Evolutionary conservation across 2,888 invertebrate genomes (phyloP), one percentile per base, ranked within the genome.

Genomic region (Drosophila paracracens): DNA sequence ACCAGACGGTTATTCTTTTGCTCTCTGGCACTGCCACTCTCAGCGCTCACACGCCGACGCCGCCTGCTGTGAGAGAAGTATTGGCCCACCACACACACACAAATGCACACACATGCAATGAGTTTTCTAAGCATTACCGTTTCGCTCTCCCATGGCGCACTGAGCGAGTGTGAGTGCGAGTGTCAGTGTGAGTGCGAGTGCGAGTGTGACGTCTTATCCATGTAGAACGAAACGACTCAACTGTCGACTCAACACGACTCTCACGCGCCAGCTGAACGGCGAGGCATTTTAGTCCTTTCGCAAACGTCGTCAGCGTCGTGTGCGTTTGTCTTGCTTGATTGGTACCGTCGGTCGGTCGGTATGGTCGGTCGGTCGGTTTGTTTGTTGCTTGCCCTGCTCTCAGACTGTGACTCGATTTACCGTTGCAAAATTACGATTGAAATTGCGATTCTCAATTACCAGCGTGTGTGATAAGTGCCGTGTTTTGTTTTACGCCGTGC

Each of bases 251-350:
- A 79, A 76, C 68, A 33, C 21, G 21, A 43, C 43, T 83, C 76
- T 76, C 76, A 57, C 68, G 70, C 81, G 74, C 68, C 71, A 70
- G 70, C 61, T 80, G 70, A 74, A 70, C 71, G 43, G 76, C 73
- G 64, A 78, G 57, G 79, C 83, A 82, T 87, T 84, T 91, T 88
- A 91, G 92, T 91, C 91, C 91, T 92, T 91, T 91, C 85, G 85
- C 89, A 91, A 89, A 89, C 92, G 91, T 91, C 90, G 91, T 80
- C 88, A 85, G 86, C 79, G 88, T 85, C 86, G 83, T 85, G 82
- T 84, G 79, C 79, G 82, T 82, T 74, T 82, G 75, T 85, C 82
- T 82, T 86, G 88, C 89, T 90, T 91, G 83, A 84, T 88, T 84
- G 57, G 40, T 56, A 38, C 13, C 13, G 27, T 56, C 56, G 56